phyloP scores from a whole-genome alignment of 2,797 vertebrate species.

The Limosa lapponica region DNA sequence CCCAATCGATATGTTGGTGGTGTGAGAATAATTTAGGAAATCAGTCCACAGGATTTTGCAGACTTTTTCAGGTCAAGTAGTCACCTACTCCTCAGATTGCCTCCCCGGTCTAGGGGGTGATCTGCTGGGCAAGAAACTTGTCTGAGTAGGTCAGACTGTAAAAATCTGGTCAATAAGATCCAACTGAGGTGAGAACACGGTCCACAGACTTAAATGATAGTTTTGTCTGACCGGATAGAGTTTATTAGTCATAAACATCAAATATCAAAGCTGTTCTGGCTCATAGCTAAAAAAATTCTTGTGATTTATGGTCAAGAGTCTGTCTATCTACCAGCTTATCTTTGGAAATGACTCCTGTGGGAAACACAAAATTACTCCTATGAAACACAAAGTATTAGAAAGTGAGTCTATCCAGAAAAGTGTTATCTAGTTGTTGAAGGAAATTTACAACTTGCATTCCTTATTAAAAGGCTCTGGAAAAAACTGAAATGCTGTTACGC shows the following conservation, averaged over 20 bases:
- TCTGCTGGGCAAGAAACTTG: background rate
- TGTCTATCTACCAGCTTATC: background rate
- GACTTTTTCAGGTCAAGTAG: background rate
- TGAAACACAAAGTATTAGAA: background rate
- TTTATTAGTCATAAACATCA: background rate
- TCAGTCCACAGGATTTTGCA: background rate
- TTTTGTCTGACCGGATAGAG: background rate
- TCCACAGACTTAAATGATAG: background rate
- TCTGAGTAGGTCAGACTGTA: background rate
- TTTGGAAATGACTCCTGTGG: constrained; percentile 12
- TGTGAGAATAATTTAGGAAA: background rate
- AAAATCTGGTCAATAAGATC: background rate
- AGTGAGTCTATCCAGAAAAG: background rate
- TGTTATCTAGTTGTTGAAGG: background rate
- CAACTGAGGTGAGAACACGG: background rate
- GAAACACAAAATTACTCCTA: background rate
- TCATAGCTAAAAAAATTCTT: background rate
- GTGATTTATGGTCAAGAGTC: background rate
- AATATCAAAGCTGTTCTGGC: background rate
- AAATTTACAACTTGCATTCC: background rate
- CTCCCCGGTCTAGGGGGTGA: background rate
- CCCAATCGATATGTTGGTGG: rapidly evolving
- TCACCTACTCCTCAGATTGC: background rate
- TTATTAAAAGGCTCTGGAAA: background rate
- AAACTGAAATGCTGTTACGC: background rate